A percentile compares a stretch with the other conserved stretches of the same genome.
Conservation (phyloP, 1,140 invertebrate genomes). For the Acyrthosiphon pisum region DNA sequence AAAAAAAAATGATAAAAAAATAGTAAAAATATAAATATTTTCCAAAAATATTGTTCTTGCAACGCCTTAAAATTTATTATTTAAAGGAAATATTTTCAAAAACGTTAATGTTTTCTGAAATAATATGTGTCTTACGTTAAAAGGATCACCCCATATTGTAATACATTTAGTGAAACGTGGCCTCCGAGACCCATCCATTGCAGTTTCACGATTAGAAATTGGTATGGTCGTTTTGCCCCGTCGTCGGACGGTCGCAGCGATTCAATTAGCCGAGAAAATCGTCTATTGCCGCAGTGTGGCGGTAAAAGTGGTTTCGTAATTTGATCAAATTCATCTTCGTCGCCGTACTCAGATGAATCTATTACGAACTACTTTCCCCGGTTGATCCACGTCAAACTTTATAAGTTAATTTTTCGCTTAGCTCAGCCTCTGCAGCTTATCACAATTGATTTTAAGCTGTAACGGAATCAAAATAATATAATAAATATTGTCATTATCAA, state of each 20-base stretch:
- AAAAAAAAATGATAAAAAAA: too few relatives aligned
- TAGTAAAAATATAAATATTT: too few relatives aligned
- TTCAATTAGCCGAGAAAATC: background rate
- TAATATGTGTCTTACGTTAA: too few relatives aligned
- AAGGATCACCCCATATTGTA: background rate
- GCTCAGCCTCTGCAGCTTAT: background rate
- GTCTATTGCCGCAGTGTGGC: background rate
- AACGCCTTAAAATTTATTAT: too few relatives aligned
- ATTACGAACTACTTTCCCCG: background rate
- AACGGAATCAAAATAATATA: background rate
- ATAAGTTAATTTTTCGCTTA: background rate
- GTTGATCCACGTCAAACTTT: background rate
- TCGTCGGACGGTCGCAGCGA: background rate
- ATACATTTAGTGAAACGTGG: background rate
- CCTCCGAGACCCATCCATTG: background rate
- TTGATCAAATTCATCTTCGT: background rate
- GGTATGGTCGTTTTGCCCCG: background rate
- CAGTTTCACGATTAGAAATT: background rate
- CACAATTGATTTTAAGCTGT: background rate
- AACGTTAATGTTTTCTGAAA: too few relatives aligned
- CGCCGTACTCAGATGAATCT: background rate
- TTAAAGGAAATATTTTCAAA: too few relatives aligned
- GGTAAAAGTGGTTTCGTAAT: background rate
- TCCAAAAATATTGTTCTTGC: too few relatives aligned
- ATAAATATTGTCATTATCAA: background rate